Evolutionary conservation across 1,140 invertebrate species (phyloP).

Genomic region (Saccostrea echinata): DNA sequence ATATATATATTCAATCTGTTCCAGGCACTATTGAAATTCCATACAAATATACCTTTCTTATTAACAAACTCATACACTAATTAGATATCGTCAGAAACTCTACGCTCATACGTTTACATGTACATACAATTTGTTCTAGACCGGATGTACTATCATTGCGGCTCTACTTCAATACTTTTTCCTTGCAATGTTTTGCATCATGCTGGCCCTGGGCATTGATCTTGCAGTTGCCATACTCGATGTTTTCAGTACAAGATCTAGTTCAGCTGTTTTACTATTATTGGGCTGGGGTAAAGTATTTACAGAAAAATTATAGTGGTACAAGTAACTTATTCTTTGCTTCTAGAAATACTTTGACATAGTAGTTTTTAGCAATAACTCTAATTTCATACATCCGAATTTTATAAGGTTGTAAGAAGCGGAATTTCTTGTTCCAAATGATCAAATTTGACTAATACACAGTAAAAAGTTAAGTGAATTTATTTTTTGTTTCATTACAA

Average conservation of each 20-base stretch:
- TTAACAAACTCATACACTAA: background rate
- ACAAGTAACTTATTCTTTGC: too few relatives aligned
- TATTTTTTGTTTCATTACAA: too few relatives aligned
- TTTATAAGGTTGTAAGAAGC: too few relatives aligned
- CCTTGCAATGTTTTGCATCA: constrained; percentile 46
- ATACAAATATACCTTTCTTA: too few relatives aligned
- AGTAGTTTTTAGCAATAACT: too few relatives aligned
- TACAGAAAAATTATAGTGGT: background rate
- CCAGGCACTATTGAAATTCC: too few relatives aligned
- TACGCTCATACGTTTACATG: background rate
- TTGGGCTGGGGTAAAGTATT: constrained; percentile 43
- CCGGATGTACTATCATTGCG: constrained; percentile 35
- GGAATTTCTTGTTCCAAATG: too few relatives aligned
- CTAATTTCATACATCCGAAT: too few relatives aligned
- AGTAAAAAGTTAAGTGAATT: too few relatives aligned
- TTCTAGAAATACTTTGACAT: too few relatives aligned
- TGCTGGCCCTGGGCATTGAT: constrained; percentile 39
- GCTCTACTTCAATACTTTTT: constrained; percentile 49
- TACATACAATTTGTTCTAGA: constrained; percentile 19
- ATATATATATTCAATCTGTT: too few relatives aligned
- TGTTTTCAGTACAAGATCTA: constrained; percentile 45
- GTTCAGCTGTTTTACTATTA: constrained; percentile 5
- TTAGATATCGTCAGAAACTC: background rate
- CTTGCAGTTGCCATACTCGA: constrained; percentile 35
- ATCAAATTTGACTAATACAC: too few relatives aligned